Evolutionary conservation across 2,797 vertebrate genomes (phyloP).

Genomic region (Glyptemys insculpta): DNA sequence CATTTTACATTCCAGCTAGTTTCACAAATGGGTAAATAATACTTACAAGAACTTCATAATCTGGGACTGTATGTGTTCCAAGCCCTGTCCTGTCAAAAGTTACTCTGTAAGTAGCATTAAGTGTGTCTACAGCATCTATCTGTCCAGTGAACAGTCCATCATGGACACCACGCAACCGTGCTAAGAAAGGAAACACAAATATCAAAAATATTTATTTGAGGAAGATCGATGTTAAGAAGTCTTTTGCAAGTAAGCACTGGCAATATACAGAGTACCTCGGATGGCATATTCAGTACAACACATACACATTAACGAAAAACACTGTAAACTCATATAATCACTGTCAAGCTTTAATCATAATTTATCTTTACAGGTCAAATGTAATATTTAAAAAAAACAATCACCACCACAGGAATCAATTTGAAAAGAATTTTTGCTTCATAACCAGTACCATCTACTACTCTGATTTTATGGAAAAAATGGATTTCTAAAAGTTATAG

Average conservation of each 20-base stretch:
- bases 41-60: slow-evolving; percentile 98
- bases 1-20: not conserved
- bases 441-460: not conserved
- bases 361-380: not conserved
- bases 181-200: slow-evolving; percentile 76
- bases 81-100: slow-evolving; percentile 97
- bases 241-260: not conserved
- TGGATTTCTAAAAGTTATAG: not conserved
- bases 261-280: not conserved
- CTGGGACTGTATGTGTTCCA: slow-evolving; percentile 97
- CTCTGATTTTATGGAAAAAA: slow-evolving; percentile 23
- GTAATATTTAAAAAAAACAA: not conserved
- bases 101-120: slow-evolving; percentile 96
- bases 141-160: slow-evolving; percentile 99
- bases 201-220: not conserved
- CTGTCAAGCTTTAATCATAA: not conserved
- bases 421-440: not conserved
- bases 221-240: not conserved
- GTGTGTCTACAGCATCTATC: slow-evolving; percentile 97
- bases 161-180: slow-evolving; percentile 94
- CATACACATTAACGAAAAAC: not conserved
- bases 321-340: not conserved
- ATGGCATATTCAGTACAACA: not conserved
- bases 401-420: not conserved
- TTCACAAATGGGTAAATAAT: not conserved